Conservation (phyloP, 2,888 invertebrate species). For the Tenthredo livida region DNA sequence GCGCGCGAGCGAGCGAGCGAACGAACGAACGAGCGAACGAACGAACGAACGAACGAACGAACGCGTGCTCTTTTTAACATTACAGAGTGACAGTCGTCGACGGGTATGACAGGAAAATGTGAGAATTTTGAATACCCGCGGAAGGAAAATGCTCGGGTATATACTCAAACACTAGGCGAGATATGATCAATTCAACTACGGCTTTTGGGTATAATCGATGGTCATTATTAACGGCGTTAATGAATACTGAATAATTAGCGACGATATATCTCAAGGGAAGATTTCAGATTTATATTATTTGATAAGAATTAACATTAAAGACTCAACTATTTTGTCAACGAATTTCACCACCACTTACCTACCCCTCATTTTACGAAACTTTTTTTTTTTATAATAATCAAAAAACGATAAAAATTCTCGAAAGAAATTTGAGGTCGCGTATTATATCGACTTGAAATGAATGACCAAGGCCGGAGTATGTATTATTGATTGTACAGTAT, state of each 20-base stretch:
- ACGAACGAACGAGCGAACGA: no score
- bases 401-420: no score
- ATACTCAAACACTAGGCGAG: background rate
- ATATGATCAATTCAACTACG: background rate
- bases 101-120: constrained; percentile 32
- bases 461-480: background rate
- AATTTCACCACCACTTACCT: no score
- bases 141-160: background rate
- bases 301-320: no score
- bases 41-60: no score
- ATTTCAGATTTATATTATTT: no score
- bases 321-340: no score
- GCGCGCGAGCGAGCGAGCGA: no score
- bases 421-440: no score
- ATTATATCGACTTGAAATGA: background rate
- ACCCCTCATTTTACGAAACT: background rate
- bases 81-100: constrained; percentile 11
- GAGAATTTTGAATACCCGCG: background rate
- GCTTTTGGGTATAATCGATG: background rate
- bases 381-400: background rate
- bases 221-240: background rate
- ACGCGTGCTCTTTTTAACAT: constrained; percentile 10
- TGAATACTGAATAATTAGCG: background rate
- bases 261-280: no score
- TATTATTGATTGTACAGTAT: no score